phyloP scores from a whole-genome alignment of 1,140 invertebrate species.

The Armadillidium nasatum region DNA sequence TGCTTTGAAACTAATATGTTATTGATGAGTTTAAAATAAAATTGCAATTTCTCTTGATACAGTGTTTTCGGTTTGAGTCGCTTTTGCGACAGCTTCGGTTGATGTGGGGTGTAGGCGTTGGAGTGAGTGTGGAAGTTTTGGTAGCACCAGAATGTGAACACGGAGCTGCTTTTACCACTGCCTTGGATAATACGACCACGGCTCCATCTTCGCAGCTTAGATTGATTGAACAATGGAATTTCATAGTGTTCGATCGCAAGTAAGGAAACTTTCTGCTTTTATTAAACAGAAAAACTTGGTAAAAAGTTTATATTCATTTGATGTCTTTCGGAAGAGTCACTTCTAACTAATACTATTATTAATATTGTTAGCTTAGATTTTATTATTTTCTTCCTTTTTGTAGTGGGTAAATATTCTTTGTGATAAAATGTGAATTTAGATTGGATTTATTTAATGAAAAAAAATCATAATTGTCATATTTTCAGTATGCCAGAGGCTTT shows the following conservation, averaged over 20 bases:
- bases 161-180: conserved; percentile 51
- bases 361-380: no score
- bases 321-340: no score
- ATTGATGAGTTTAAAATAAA: no score
- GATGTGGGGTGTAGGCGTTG: conserved; percentile 59
- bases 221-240: conserved; percentile 69
- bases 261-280: neutral
- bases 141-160: conserved; percentile 64
- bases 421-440: no score
- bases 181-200: conserved; percentile 51
- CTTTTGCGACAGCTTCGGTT: conserved; percentile 55
- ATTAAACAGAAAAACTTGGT: neutral
- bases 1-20: no score
- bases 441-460: conserved; percentile 7
- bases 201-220: conserved; percentile 51
- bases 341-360: no score
- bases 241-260: conserved; percentile 52
- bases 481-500: conserved; percentile 30
- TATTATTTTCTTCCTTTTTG: no score
- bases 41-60: conserved; percentile 35
- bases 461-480: neutral
- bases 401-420: no score
- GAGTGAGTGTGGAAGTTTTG: conserved; percentile 67
- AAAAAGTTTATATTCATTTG: no score
- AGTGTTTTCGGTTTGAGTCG: conserved; percentile 57